Percentiles rank a stretch among this genome's conserved stretches.
These are phyloP conservation scores for Sycophila sp. DNA, from an alignment of 1,140 invertebrate genomes.

Conservation along the genomic window DNA sequence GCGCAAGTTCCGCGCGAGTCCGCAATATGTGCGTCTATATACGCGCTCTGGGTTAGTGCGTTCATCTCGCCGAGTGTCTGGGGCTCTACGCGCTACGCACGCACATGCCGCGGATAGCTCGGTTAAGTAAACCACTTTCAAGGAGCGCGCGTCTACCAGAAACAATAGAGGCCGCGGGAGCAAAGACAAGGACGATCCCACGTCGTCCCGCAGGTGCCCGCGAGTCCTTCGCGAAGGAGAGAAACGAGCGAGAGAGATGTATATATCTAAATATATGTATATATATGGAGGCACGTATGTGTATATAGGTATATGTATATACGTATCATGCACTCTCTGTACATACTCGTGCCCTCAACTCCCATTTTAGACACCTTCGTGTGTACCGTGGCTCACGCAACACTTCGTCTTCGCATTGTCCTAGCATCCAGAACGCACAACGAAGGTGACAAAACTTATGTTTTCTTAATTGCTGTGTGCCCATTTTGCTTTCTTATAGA, in stretches of 20 bases:
- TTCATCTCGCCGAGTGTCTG: neutral
- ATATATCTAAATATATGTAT: too few species aligned
- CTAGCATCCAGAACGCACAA: too few species aligned
- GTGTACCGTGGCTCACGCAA: neutral
- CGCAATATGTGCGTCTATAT: neutral
- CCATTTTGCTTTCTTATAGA: too few species aligned
- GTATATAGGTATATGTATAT: too few species aligned
- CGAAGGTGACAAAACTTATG: too few species aligned
- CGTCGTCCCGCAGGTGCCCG: conserved; percentile 47
- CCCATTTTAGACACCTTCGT: neutral
- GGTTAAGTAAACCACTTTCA: conserved; percentile 58
- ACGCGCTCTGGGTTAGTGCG: conserved; percentile 1
- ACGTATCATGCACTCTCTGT: neutral
- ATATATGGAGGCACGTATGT: neutral
- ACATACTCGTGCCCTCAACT: neutral
- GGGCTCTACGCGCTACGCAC: neutral
- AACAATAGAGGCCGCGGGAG: conserved; percentile 62
- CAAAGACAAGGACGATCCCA: conserved; percentile 63
- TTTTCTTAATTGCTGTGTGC: too few species aligned
- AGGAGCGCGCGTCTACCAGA: conserved; percentile 41
- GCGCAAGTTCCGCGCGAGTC: neutral
- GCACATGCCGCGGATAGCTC: neutral
- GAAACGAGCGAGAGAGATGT: too few species aligned
- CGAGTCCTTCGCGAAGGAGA: too few species aligned
- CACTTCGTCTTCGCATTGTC: neutral